Conservation (phyloP, 2,888 invertebrate species). For the Sesia apiformis region DNA sequence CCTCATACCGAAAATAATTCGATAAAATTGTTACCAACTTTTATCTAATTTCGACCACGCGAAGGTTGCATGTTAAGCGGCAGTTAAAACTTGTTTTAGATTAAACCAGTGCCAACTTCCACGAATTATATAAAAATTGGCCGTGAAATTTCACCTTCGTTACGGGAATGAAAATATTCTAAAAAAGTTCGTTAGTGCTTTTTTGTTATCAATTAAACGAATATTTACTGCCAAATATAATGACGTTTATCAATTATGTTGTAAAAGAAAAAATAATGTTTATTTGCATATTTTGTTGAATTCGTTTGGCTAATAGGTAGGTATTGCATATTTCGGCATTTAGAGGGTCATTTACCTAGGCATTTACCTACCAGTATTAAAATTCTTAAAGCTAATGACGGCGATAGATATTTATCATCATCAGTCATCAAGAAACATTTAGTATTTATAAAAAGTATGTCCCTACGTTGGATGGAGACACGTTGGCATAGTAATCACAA, state of each 20-base stretch:
- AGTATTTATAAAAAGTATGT: too few species aligned
- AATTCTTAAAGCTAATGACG: too few species aligned
- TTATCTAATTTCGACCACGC: slow-evolving; percentile 46
- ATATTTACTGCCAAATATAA: background rate
- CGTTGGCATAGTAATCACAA: too few species aligned
- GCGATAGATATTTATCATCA: too few species aligned
- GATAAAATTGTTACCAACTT: slow-evolving; percentile 41
- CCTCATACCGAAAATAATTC: slow-evolving; percentile 17
- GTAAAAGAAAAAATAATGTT: background rate
- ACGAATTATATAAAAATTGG: slow-evolving; percentile 66
- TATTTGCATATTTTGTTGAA: too few species aligned
- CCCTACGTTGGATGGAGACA: too few species aligned
- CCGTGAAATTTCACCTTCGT: slow-evolving; percentile 67
- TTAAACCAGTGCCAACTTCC: slow-evolving; percentile 66
- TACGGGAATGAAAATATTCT: slow-evolving; percentile 19
- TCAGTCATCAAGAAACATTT: too few species aligned
- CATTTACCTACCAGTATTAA: too few species aligned
- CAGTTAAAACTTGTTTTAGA: slow-evolving; percentile 55
- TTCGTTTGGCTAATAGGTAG: too few species aligned
- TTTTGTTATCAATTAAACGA: background rate
- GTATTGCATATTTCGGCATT: too few species aligned
- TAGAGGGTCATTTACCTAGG: too few species aligned
- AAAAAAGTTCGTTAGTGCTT: background rate
- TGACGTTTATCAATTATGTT: background rate
- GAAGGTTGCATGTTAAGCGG: slow-evolving; percentile 43